phyloP scores from a whole-genome alignment of 2,113 vertebrate genomes.

The Esox niger region DNA sequence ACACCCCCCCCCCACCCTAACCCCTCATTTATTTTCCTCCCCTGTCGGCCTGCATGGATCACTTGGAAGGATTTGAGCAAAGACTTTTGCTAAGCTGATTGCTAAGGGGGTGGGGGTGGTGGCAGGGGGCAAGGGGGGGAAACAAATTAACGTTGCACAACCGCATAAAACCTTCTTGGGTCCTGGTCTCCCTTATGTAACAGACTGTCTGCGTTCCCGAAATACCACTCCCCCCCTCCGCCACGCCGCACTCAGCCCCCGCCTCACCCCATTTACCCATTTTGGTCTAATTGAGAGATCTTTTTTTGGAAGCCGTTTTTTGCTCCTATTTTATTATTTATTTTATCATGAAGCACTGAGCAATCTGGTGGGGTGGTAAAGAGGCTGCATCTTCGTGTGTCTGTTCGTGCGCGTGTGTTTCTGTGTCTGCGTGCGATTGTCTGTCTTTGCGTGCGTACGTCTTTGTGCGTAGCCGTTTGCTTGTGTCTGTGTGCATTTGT shows the following conservation, averaged over 20 bases:
- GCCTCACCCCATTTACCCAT: constrained; percentile 61
- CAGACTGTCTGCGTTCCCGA: constrained; percentile 47
- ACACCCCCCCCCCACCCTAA: constrained; percentile 14
- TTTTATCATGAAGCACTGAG: constrained; percentile 65
- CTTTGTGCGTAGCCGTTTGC: background rate
- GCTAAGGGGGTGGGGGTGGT: no score
- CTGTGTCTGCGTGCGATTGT: background rate
- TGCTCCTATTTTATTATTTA: constrained; percentile 74
- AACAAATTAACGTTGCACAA: constrained; percentile 62
- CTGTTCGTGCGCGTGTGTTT: background rate
- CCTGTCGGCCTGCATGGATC: constrained; percentile 50
- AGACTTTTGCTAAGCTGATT: constrained; percentile 67
- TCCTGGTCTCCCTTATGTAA: constrained; percentile 67
- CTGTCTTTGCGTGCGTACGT: background rate
- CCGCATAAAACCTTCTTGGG: constrained; percentile 55
- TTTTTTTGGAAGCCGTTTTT: constrained; percentile 73
- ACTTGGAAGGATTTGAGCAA: constrained; percentile 62
- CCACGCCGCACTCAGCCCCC: constrained; percentile 10
- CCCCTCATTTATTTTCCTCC: constrained; percentile 42
- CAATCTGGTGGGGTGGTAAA: constrained; percentile 60
- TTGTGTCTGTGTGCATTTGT: background rate
- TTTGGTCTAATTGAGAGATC: constrained; percentile 70
- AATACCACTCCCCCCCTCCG: constrained; percentile 38
- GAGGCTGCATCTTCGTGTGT: constrained; percentile 7
- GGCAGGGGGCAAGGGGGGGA: no score